Base-by-base conservation (phyloP, 2,888 invertebrate species). In the Drosophila kambysellisi region DNA sequence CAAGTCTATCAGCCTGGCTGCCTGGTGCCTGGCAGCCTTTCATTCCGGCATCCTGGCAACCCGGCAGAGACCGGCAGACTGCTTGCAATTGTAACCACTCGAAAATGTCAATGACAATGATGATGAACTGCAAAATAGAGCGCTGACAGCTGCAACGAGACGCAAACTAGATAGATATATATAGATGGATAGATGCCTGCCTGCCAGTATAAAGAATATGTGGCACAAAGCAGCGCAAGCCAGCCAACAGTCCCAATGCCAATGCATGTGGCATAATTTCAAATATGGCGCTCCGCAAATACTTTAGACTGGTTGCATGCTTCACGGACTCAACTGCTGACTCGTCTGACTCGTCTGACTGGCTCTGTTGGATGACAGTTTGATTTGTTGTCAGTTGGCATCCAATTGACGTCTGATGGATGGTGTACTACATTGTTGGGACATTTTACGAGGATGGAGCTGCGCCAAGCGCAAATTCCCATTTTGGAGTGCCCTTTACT, bases 101-200 rank as follows among this genome's bases (percentile, higher is more conserved):
- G 71, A 88, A 85, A 85, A 83, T 82, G 85, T 83, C 88, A 89
- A 82, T 89, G 87, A 87, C 85, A 88, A 87, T 89, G 89, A 89
- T 88, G 89, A 88, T 89, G 89, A 88, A 89, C 88, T 85, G 89
- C 83, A 89, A 88, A 88, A 88, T 89, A 81, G 88, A 83, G 83
- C 89, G 78, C 86, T 88, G 87, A 88, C 87, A 88, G 89, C 87
- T 88, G 86, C 88, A 88, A 82, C 89, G 78, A 88, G 85, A 88
- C 89, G 74, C 76, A 57, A 73, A 72, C 78, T 86, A 78, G 73
- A 76, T 83, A 65, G 77, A 74, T 79, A 74, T 54, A 39, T 29
- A 60, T 68, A 77, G 76, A 70, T 25, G 25, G 46, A 46, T 46
- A 46, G 46, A 46, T 46, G 46, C 15, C 46, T 15, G 46, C 4